Evolutionary conservation across 2,113 vertebrate species (phyloP).

Genomic region (Dolichallabes microphthalmus): DNA sequence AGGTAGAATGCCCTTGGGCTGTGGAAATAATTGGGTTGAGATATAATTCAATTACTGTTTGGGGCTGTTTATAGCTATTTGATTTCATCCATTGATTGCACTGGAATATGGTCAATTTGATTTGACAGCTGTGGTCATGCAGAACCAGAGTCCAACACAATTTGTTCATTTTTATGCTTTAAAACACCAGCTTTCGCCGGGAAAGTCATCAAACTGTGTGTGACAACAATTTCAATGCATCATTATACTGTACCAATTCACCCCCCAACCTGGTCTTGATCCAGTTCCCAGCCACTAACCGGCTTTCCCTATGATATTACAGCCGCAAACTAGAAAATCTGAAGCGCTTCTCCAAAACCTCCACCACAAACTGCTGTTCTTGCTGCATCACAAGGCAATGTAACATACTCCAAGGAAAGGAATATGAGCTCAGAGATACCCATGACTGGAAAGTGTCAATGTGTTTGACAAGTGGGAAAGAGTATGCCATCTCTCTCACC

Average conservation of each 20-base stretch:
- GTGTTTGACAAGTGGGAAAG: not conserved
- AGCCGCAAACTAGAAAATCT: not conserved
- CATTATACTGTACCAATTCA: not conserved
- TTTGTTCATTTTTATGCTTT: not conserved
- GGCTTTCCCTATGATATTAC: not conserved
- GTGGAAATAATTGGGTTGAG: conserved; percentile 36
- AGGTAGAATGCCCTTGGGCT: conserved; percentile 33
- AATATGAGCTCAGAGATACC: not conserved
- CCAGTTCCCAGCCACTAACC: not conserved
- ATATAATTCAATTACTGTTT: conserved; percentile 20
- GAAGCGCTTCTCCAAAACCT: not conserved
- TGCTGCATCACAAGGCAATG: not conserved
- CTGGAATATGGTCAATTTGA: not conserved
- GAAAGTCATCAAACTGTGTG: not conserved
- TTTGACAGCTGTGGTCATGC: conserved; percentile 9
- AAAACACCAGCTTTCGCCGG: not conserved
- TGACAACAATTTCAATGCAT: too few relatives aligned
- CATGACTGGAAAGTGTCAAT: not conserved
- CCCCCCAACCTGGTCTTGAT: not conserved
- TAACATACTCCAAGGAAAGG: not conserved
- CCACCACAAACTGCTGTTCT: not conserved
- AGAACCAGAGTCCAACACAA: not conserved
- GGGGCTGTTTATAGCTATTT: not conserved
- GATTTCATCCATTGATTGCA: not conserved
- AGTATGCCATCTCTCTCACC: not conserved